These are phyloP conservation scores for Petrophora chlorosata DNA, from an alignment of 2,888 invertebrate genomes.

Conservation along the genomic window DNA sequence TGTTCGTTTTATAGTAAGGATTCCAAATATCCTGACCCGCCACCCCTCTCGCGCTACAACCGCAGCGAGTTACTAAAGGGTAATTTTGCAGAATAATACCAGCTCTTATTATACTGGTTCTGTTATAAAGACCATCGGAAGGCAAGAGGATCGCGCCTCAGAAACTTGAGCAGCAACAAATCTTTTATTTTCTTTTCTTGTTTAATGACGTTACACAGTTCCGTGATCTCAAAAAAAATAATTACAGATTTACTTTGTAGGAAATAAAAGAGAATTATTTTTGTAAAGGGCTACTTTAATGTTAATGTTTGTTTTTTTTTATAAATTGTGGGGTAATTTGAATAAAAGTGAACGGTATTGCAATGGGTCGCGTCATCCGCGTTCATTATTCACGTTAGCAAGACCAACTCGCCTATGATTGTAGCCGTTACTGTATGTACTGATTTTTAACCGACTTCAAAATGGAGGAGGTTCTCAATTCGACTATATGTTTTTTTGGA, in stretches of 20 bases:
- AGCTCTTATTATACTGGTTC: conserved; percentile 38
- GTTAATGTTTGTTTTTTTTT: conserved; percentile 29
- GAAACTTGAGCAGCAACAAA: conserved; percentile 51
- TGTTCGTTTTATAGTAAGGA: conserved; percentile 43
- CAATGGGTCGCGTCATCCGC: conserved; percentile 51
- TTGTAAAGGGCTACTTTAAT: conserved; percentile 22
- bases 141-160: conserved; percentile 45
- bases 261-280: conserved; percentile 23
- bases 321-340: conserved; percentile 45
- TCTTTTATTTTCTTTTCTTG: conserved; percentile 52
- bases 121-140: conserved; percentile 40
- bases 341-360: conserved; percentile 49
- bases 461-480: no score
- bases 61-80: conserved; percentile 31
- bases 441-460: no score
- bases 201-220: conserved; percentile 46
- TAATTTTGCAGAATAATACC: conserved; percentile 32
- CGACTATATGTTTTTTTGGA: no score
- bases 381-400: conserved; percentile 56
- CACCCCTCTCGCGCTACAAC: conserved; percentile 19
- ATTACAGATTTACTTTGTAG: conserved; percentile 28
- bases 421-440: conserved; percentile 46
- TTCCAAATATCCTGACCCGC: conserved; percentile 41
- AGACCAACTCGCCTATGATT: conserved; percentile 50
- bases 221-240: conserved; percentile 36